These are phyloP conservation scores for Coenonympha arcania DNA, from an alignment of 2,888 invertebrate species.

Conservation along the genomic window DNA sequence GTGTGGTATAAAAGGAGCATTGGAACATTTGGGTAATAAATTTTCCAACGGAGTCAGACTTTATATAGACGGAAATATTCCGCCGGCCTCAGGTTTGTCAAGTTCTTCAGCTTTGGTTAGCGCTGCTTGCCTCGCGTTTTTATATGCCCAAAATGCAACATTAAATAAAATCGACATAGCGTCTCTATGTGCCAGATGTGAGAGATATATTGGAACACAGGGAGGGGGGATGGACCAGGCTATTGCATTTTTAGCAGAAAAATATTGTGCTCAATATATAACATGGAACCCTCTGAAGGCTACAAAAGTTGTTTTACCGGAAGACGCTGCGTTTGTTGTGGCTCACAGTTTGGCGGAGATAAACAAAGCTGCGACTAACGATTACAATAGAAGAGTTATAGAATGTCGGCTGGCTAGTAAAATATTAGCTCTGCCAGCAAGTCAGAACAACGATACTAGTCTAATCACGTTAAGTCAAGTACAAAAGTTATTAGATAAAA, in stretches of 20 bases:
- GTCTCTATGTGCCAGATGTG: slow-evolving; percentile 89
- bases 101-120: slow-evolving; percentile 98
- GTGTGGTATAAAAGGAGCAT: slow-evolving; percentile 91
- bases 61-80: slow-evolving; percentile 88
- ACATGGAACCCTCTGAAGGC: slow-evolving; percentile 92
- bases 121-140: slow-evolving; percentile 87
- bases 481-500: slow-evolving; percentile 78
- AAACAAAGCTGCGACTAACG: slow-evolving; percentile 94
- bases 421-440: slow-evolving; percentile 66
- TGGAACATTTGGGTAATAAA: slow-evolving; percentile 75
- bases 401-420: slow-evolving; percentile 95
- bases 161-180: slow-evolving; percentile 80
- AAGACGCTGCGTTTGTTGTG: slow-evolving; percentile 90
- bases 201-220: slow-evolving; percentile 96
- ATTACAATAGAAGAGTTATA: slow-evolving; percentile 94
- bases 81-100: slow-evolving; percentile 94
- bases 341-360: slow-evolving; percentile 90
- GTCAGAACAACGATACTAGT: slow-evolving; percentile 75
- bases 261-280: slow-evolving; percentile 91
- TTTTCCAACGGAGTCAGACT: slow-evolving; percentile 78
- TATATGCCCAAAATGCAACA: slow-evolving; percentile 67
- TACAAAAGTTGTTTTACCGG: slow-evolving; percentile 84
- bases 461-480: slow-evolving; percentile 81
- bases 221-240: slow-evolving; percentile 99
- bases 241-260: slow-evolving; percentile 91